Evolutionary conservation across 2,888 invertebrate genomes (phyloP), one percentile per base, ranked within the genome.

Genomic region (Maniola hyperantus): DNA sequence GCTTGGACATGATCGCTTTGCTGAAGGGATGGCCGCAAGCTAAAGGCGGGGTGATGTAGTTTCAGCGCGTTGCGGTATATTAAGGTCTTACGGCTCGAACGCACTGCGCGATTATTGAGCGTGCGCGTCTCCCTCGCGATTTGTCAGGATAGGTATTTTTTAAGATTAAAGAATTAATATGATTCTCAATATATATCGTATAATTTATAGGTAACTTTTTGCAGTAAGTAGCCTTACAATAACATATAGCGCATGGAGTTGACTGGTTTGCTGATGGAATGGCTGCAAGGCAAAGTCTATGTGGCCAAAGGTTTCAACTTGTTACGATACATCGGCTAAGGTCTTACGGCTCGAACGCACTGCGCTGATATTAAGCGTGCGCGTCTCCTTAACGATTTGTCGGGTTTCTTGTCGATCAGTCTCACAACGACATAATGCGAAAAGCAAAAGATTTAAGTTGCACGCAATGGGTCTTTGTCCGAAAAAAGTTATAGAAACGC

Each of bases 241-340:
- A 50, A 50, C 20, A 50, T 50, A 15, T 54, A 54, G 34, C 34
- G n/a, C 53, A 54, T 15, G 53, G 53, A 54, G 34, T n/a, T 34
- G 53, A 15, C 53, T 54, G 53, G 20, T n/a, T 34, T 34, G 53
- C 10, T 50, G 20, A 20, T 2, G 8, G 53, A 34, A 54, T 54
- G 53, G 53, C 53, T 34, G 34, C 33, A 34, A 54, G 53, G 34
- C 53, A 54, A 46, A 34, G 34, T 34, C n/a, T 8, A 5, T 10
- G 10, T 15, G 5, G 5, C 34, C n/a, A n/a, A 34, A 34, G n/a
- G 53, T 34, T 54, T 34, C n/a, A 34, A 13, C n/a, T 53, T n/a
- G 53, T 33, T 33, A 53, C 33, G 15, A n/a, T 54, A 2, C 8
- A 34, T 54, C 34, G 33, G 6, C 5, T n/a, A 46, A 51, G 11